Percentiles rank a stretch among this genome's conserved stretches.
Evolutionary conservation across 2,113 vertebrate species (phyloP).

Genomic region (Anas platyrhynchos): DNA sequence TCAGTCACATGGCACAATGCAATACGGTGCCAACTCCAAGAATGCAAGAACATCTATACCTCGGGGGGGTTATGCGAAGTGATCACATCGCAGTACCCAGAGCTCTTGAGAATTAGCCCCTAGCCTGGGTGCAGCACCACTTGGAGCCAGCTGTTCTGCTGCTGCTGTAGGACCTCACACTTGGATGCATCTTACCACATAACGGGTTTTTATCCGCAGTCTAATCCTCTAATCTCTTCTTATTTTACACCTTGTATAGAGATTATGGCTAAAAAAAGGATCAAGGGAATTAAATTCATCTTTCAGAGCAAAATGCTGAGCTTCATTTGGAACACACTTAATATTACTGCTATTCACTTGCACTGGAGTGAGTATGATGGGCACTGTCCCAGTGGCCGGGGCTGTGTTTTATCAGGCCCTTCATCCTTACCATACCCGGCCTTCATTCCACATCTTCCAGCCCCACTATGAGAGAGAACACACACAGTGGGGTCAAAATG

Average conservation of each 20-base stretch:
- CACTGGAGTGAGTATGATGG: background rate
- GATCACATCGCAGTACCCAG: accelerated
- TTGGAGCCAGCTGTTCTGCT: background rate
- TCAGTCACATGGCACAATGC: background rate
- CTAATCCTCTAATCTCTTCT: background rate
- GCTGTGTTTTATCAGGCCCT: no score
- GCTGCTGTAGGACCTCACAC: background rate
- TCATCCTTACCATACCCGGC: no score
- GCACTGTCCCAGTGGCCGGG: background rate
- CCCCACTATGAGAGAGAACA: background rate
- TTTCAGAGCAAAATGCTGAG: background rate
- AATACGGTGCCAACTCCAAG: background rate
- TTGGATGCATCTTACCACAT: background rate
- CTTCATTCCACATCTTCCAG: background rate
- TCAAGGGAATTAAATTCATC: background rate
- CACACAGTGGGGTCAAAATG: accelerated
- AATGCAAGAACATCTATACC: background rate
- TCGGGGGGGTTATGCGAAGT: accelerated
- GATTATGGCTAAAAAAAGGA: background rate
- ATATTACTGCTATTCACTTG: background rate
- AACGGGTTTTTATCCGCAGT: background rate
- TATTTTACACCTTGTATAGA: background rate
- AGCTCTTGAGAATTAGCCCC: background rate
- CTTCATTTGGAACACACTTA: background rate
- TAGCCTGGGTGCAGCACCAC: background rate